phyloP scores from a whole-genome alignment of 2,113 vertebrate genomes.

The Hemichromis elongatus region DNA sequence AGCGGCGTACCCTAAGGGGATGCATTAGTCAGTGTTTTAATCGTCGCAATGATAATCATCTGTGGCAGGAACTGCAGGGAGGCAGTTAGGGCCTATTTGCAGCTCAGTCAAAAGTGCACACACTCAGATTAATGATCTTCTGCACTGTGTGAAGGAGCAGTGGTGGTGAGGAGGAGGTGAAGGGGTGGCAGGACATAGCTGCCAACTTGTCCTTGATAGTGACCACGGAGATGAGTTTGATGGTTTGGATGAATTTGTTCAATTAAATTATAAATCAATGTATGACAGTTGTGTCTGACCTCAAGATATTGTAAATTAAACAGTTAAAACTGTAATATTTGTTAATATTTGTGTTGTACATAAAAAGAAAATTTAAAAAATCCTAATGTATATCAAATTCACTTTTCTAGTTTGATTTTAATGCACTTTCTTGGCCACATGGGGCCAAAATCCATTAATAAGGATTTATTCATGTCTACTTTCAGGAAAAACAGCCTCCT shows the following conservation, averaged over 20 bases:
- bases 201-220: conserved; percentile 6
- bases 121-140: conserved; percentile 35
- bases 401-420: not conserved
- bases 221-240: not conserved
- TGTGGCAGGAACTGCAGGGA: conserved; percentile 58
- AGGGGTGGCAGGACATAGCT: not conserved
- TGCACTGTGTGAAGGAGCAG: not conserved
- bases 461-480: not conserved
- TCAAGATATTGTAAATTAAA: not conserved
- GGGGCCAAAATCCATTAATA: not conserved
- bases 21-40: conserved; percentile 60
- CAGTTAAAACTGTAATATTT: not conserved
- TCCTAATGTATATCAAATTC: not conserved
- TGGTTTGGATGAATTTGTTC: not conserved
- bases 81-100: conserved; percentile 61
- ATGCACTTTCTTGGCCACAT: not conserved
- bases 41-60: conserved; percentile 55
- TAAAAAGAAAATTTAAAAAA: not conserved
- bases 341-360: not conserved
- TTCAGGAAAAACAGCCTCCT: not conserved
- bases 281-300: not conserved
- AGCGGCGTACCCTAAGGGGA: conserved; percentile 21
- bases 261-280: not conserved
- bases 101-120: conserved; percentile 41
- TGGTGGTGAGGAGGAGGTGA: not conserved